Conservation (phyloP, 2,113 vertebrate genomes). For the Indicator maculatus region DNA sequence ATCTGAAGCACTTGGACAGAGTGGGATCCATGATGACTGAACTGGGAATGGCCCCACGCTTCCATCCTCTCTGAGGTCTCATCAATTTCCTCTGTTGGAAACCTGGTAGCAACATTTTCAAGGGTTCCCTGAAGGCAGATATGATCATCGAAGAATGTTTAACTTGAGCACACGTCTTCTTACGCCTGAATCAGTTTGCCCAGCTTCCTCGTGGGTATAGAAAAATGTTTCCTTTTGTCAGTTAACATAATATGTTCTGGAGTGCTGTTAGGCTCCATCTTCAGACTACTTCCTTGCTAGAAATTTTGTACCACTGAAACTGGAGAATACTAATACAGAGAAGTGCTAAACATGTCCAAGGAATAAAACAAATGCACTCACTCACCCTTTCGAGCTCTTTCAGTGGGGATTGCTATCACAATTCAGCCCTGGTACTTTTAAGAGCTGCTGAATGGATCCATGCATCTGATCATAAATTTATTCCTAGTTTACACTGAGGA, state of each 20-base stretch:
- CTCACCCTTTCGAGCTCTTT: not conserved
- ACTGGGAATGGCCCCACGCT: not conserved
- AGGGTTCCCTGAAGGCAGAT: not conserved
- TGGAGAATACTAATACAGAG: not conserved
- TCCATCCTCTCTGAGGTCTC: not conserved
- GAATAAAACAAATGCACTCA: not conserved
- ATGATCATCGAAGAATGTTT: not conserved
- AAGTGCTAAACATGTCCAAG: not conserved
- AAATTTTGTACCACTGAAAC: not conserved
- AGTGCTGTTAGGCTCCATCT: not conserved
- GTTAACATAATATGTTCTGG: not conserved
- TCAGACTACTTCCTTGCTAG: not conserved
- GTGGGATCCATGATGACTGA: not conserved
- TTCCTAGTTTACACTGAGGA: not conserved
- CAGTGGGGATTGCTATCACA: not conserved
- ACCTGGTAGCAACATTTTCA: not conserved
- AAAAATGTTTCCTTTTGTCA: slow-evolving; percentile 10
- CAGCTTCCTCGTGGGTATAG: not conserved
- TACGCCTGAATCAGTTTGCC: not conserved
- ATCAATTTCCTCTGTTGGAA: not conserved
- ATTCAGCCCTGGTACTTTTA: not conserved
- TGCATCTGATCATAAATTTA: not conserved
- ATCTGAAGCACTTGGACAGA: not conserved
- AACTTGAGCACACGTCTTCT: not conserved
- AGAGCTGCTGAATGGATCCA: not conserved